These are phyloP conservation scores for Pocota personata DNA, from an alignment of 2,888 invertebrate species.

Conservation along the genomic window DNA sequence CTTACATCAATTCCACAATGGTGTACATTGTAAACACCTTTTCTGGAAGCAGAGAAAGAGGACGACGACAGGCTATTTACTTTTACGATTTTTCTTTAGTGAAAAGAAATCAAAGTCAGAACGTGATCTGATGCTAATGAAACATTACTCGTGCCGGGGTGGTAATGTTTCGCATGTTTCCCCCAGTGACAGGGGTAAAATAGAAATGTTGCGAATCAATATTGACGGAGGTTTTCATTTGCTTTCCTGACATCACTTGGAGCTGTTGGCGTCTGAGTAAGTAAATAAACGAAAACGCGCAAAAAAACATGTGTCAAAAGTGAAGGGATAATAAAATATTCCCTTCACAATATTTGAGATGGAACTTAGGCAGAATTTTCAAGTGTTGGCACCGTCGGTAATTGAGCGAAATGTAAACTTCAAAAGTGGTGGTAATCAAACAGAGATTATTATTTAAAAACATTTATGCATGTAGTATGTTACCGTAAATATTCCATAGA, in stretches of 20 bases:
- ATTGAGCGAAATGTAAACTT: background rate
- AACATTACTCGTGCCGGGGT: constrained; percentile 27
- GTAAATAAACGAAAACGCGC: constrained; percentile 27
- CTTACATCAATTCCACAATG: constrained; percentile 5
- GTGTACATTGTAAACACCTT: constrained; percentile 12
- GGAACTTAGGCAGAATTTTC: background rate
- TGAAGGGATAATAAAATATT: background rate
- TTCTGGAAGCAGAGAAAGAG: background rate
- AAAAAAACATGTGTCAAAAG: background rate
- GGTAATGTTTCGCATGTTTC: constrained; percentile 13
- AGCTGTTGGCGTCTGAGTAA: constrained; percentile 4
- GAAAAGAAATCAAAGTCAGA: constrained; percentile 48
- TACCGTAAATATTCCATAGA: too few relatives aligned
- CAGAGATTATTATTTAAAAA: background rate
- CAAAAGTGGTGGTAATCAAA: background rate
- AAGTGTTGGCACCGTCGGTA: background rate
- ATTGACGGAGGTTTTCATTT: constrained; percentile 16
- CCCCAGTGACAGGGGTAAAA: background rate
- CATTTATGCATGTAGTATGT: too few relatives aligned
- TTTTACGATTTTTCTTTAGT: constrained; percentile 8
- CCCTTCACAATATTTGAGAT: background rate
- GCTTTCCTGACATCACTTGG: background rate
- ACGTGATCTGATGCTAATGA: constrained; percentile 63
- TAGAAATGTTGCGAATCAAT: constrained; percentile 9
- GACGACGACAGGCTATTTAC: constrained; percentile 12